Evolutionary conservation across 2,888 invertebrate species (phyloP).

Genomic region (Drosophila stalkeri): DNA sequence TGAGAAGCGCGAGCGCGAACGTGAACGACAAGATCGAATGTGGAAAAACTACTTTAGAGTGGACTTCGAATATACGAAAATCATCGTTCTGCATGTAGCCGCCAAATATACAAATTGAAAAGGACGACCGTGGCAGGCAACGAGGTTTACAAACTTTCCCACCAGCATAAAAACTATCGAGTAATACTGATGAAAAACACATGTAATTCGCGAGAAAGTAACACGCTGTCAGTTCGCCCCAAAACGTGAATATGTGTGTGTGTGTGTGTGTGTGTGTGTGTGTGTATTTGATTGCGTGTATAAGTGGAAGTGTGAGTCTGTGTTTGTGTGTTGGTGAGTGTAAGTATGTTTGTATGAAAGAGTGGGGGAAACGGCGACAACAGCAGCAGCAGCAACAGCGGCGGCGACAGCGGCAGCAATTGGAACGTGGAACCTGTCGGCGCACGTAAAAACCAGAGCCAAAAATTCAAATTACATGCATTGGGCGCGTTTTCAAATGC

Average conservation of each 20-base stretch:
- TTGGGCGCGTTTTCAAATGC: constrained; percentile 74
- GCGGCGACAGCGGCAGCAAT: constrained; percentile 49
- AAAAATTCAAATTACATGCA: constrained; percentile 76
- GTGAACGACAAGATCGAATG: constrained; percentile 67
- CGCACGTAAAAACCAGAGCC: constrained; percentile 75
- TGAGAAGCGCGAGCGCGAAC: constrained; percentile 68
- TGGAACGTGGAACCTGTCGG: constrained; percentile 76
- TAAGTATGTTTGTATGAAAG: constrained; percentile 32
- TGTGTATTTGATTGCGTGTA: constrained; percentile 19
- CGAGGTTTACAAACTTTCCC: constrained; percentile 28
- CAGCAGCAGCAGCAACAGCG: constrained; percentile 21
- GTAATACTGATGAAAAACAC: constrained; percentile 65
- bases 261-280: constrained; percentile 14
- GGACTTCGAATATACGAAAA: constrained; percentile 49
- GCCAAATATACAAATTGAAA: constrained; percentile 40
- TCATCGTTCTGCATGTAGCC: constrained; percentile 36
- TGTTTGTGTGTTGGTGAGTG: constrained; percentile 31
- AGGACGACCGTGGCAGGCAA: constrained; percentile 28
- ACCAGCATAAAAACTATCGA: constrained; percentile 23
- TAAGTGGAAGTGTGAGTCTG: constrained; percentile 26
- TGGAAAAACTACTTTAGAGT: constrained; percentile 80
- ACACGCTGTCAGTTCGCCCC: constrained; percentile 77
- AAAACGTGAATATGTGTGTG: constrained; percentile 48
- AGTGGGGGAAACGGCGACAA: constrained; percentile 50
- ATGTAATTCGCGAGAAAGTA: constrained; percentile 81